These are phyloP conservation scores for Hippocampus abdominalis DNA, from an alignment of 2,113 vertebrate species.

Conservation along the genomic window DNA sequence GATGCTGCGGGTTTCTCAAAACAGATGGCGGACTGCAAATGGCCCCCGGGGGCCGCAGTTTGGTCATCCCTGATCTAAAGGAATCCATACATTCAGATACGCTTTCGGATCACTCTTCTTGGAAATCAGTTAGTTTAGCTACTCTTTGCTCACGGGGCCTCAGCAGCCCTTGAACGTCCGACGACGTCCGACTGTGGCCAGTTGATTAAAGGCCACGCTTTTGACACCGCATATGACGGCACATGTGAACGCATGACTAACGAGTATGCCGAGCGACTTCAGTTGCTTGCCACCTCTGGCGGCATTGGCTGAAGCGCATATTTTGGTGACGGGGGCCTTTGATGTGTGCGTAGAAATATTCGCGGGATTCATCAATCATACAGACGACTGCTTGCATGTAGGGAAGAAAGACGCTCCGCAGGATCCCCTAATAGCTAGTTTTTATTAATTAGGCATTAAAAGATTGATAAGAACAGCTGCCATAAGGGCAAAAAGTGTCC, in stretches of 20 bases:
- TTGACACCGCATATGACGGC: slow-evolving; percentile 55
- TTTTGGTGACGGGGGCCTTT: slow-evolving; percentile 56
- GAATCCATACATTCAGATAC: neutral
- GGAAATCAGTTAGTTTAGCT: slow-evolving; percentile 13
- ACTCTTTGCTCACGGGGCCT: slow-evolving; percentile 23
- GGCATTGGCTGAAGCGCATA: slow-evolving; percentile 53
- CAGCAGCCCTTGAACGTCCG: slow-evolving; percentile 23
- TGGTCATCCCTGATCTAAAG: neutral
- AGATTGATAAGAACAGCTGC: slow-evolving; percentile 1
- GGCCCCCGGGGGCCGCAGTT: too few relatives aligned
- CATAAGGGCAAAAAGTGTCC: slow-evolving; percentile 18
- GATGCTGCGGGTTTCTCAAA: too few relatives aligned
- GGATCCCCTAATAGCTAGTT: slow-evolving; percentile 5
- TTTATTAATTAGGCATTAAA: slow-evolving; percentile 5
- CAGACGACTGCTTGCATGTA: slow-evolving; percentile 42
- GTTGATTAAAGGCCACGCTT: slow-evolving; percentile 53
- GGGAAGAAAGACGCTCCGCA: neutral
- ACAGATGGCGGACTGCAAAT: too few relatives aligned
- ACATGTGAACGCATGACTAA: slow-evolving; percentile 63
- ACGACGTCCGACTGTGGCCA: too few relatives aligned
- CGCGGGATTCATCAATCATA: slow-evolving; percentile 63
- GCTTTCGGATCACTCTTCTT: neutral
- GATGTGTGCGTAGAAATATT: slow-evolving; percentile 60
- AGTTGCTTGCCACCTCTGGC: slow-evolving; percentile 52
- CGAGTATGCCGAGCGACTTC: slow-evolving; percentile 44